Percentiles rank a stretch among this genome's conserved stretches.
Evolutionary conservation across 2,888 invertebrate genomes (phyloP).

Genomic region (Nymphalis urticae): DNA sequence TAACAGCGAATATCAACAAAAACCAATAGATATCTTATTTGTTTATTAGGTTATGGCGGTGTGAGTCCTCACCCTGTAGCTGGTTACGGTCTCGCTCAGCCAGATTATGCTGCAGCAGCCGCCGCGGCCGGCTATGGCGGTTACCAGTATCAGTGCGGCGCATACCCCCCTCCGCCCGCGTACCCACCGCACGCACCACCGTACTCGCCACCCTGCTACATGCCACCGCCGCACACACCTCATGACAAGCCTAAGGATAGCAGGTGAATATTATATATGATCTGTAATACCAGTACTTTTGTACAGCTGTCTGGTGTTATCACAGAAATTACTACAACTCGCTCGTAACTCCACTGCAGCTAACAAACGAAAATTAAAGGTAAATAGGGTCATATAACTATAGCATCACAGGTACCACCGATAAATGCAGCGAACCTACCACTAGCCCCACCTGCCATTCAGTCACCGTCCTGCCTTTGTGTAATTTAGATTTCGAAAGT

Average conservation of each 20-base stretch:
- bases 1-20: too few species aligned
- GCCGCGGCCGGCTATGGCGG: conserved; percentile 84
- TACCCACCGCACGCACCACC: conserved; percentile 87
- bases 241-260: conserved; percentile 90
- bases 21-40: not conserved
- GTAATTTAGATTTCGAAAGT: too few species aligned
- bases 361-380: too few species aligned
- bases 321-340: too few species aligned
- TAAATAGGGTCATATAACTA: too few species aligned
- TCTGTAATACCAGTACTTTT: not conserved
- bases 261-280: conserved; percentile 80
- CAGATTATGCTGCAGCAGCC: conserved; percentile 90
- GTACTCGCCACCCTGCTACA: conserved; percentile 91
- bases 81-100: conserved; percentile 90
- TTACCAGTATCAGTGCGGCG: conserved; percentile 80
- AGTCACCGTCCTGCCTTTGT: too few species aligned
- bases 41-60: conserved; percentile 87
- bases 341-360: too few species aligned
- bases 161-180: conserved; percentile 83
- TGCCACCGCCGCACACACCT: conserved; percentile 92
- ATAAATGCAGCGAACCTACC: too few species aligned
- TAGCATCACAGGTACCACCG: too few species aligned
- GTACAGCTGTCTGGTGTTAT: too few species aligned
- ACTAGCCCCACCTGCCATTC: too few species aligned
- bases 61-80: conserved; percentile 90